Evolutionary conservation across 2,113 vertebrate species (phyloP).

Genomic region (Anoplopoma fimbria): DNA sequence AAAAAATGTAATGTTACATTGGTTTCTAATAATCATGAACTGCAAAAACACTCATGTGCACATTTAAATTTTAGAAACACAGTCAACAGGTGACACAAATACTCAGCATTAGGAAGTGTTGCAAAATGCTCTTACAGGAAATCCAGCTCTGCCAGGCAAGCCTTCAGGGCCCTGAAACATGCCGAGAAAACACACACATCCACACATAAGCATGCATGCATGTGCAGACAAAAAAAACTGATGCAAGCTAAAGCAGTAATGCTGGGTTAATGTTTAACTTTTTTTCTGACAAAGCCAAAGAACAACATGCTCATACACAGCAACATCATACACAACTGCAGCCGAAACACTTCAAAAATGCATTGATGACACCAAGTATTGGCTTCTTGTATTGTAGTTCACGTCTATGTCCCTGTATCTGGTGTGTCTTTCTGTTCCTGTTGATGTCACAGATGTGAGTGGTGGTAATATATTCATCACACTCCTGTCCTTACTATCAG

Average conservation of each 20-base stretch:
- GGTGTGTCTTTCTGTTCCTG: not conserved
- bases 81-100: not conserved
- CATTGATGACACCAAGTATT: not conserved
- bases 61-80: not conserved
- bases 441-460: not conserved
- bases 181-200: slow-evolving; percentile 34
- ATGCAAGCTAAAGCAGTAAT: slow-evolving; percentile 26
- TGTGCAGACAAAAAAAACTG: not conserved
- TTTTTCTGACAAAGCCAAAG: not conserved
- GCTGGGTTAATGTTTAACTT: not conserved
- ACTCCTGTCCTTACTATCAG: not conserved
- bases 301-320: slow-evolving; percentile 10
- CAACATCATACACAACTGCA: slow-evolving; percentile 5
- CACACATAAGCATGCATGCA: slow-evolving; percentile 4
- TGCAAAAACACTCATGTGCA: not conserved
- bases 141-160: slow-evolving; percentile 89
- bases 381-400: not conserved
- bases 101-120: not conserved
- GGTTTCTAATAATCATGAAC: not conserved
- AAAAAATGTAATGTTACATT: not conserved
- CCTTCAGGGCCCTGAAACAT: slow-evolving; percentile 89
- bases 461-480: not conserved
- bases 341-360: not conserved
- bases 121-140: slow-evolving; percentile 87
- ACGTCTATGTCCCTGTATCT: not conserved